Evolutionary conservation across 2,113 vertebrate genomes (phyloP), one percentile per base, ranked within the genome.

Genomic region (Vimba vimba): DNA sequence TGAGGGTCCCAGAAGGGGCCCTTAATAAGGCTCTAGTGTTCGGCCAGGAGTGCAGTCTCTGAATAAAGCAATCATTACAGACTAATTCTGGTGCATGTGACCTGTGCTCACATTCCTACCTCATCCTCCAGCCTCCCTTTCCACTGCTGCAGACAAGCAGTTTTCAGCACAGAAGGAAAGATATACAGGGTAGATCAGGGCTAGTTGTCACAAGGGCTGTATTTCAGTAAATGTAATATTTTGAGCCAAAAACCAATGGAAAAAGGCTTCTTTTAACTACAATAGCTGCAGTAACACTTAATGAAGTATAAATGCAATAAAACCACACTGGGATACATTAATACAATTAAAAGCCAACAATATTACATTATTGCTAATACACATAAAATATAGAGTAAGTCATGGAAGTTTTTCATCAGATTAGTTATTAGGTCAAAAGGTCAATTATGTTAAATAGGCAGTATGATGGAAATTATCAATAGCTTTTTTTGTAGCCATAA

Each of bases 21-120:
- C 55, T 73, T 69, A 64, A 79, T 83, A 33, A 82, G 52, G 36
- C 60, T 59, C 77, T 17, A 15, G 60, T 12, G 43, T 12, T 50
- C 1, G 2, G 60, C 59, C 39, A 82, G 43, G 13, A 80, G 23
- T 12, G 15, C 21, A 50, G 25, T 45, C 30, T 81, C 76, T 73
- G 84, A 39, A 84, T 80, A 30, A 83, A 80, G 43, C 21, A 82
- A 66, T 82, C 55, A 74, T 88, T 75, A 87, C 64, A 82, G 43
- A 8, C 39, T 77, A 85, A 89, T 86, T 86, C 85, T 5, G 47
- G 74, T 4, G 50, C 30, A 62, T 71, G 76, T 66, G 47, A 64
- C 19, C 27, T 57, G 39, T 77, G 77, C 55, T 62, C 30, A 73
- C 50, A 59, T 86, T 79, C 45, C 39, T 86, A 27, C 55, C 21